Conservation (phyloP, 2,797 vertebrate species). For the Tokudaia tokunoshimensis region DNA sequence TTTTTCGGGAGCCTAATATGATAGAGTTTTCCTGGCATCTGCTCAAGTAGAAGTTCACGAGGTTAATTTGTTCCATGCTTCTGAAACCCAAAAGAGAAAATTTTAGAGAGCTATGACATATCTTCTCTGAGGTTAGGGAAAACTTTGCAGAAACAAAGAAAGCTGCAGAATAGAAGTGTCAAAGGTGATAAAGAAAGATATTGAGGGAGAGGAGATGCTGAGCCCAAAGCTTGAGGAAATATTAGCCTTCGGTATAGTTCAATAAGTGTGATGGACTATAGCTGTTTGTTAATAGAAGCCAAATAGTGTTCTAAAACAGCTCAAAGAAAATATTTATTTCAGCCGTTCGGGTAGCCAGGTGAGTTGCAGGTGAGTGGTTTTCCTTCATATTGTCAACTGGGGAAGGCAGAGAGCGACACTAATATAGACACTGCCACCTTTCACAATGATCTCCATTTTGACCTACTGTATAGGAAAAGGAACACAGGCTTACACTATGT, state of each 20-base stretch:
- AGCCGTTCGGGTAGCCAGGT: background rate
- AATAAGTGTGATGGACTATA: conserved; percentile 48
- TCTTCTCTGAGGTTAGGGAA: conserved; percentile 68
- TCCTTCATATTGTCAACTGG: background rate
- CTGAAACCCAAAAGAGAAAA: conserved; percentile 73
- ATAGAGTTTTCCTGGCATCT: conserved; percentile 58
- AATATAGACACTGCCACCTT: background rate
- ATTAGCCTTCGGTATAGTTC: conserved; percentile 52
- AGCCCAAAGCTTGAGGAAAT: conserved; percentile 49
- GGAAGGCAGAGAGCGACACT: background rate
- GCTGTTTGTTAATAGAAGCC: conserved; percentile 54
- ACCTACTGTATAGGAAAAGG: background rate
- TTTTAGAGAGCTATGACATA: conserved; percentile 70
- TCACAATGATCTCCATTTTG: background rate
- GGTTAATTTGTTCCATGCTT: conserved; percentile 75
- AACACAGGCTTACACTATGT: background rate
- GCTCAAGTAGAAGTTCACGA: conserved; percentile 66
- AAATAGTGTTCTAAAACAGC: background rate
- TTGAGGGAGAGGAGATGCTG: conserved; percentile 35
- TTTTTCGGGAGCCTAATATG: background rate
- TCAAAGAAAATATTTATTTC: conserved; percentile 31
- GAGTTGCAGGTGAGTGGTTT: background rate
- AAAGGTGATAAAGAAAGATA: conserved; percentile 72
- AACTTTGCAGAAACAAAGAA: conserved; percentile 69
- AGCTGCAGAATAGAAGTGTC: conserved; percentile 61